Conservation (phyloP, 2,888 invertebrate genomes). For the Agelastica alni region DNA sequence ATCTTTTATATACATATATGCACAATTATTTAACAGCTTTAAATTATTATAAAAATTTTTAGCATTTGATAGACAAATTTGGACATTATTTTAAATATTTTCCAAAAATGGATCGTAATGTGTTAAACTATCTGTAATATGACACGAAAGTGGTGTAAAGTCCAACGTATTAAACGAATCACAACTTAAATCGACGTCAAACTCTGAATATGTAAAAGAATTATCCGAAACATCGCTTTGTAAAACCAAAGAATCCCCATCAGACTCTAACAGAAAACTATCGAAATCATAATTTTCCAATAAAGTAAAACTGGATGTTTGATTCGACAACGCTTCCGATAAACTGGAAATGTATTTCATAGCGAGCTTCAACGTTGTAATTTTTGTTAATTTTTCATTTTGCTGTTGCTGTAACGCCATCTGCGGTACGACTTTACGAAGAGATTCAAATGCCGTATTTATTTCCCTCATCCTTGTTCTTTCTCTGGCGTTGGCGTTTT, state of each 20-base stretch:
- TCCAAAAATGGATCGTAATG: conserved; percentile 53
- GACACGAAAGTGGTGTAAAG: conserved; percentile 51
- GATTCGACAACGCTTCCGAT: conserved; percentile 62
- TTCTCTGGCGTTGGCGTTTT: conserved; percentile 71
- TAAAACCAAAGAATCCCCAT: conserved; percentile 55
- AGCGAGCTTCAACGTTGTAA: conserved; percentile 68
- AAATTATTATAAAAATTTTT: too few species aligned
- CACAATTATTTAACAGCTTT: too few species aligned
- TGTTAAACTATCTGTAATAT: conserved; percentile 50
- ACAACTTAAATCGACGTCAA: conserved; percentile 52
- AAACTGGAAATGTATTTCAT: conserved; percentile 71
- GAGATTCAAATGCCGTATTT: conserved; percentile 67
- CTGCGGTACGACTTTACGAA: conserved; percentile 64
- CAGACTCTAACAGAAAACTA: conserved; percentile 61
- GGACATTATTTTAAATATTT: too few species aligned
- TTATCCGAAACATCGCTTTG: conserved; percentile 53
- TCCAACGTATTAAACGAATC: conserved; percentile 52
- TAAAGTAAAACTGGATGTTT: neutral
- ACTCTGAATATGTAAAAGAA: conserved; percentile 52
- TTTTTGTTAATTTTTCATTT: conserved; percentile 67
- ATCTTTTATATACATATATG: too few species aligned
- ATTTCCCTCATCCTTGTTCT: conserved; percentile 70
- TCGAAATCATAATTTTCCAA: conserved; percentile 40
- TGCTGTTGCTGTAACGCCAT: conserved; percentile 49
- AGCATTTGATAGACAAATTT: too few species aligned